phyloP scores from a whole-genome alignment of 2,888 invertebrate species.

The Odontocerum albicorne region DNA sequence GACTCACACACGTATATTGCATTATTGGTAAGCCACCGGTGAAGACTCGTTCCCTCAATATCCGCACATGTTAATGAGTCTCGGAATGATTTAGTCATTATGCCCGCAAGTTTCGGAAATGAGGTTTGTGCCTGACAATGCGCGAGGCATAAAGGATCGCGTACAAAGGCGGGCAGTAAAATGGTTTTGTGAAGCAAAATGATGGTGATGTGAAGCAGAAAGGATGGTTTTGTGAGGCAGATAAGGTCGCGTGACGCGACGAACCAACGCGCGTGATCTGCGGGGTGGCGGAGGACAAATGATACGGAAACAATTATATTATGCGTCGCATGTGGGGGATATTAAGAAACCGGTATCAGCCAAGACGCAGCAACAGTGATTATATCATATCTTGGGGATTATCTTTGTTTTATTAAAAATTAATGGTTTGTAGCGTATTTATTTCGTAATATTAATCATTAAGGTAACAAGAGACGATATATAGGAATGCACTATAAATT shows the following conservation, averaged over 20 bases:
- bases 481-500: too few species aligned
- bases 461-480: too few species aligned
- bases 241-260: slow-evolving; percentile 17
- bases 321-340: slow-evolving; percentile 16
- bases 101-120: not conserved
- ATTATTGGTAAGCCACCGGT: too few species aligned
- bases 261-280: not conserved
- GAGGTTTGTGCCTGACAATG: not conserved
- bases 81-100: not conserved
- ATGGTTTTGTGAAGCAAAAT: slow-evolving; percentile 3
- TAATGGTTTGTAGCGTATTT: too few species aligned
- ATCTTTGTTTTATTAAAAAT: too few species aligned
- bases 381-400: too few species aligned
- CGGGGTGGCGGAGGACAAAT: slow-evolving; percentile 12
- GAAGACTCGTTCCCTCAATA: not conserved
- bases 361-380: too few species aligned
- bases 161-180: slow-evolving; percentile 12
- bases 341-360: too few species aligned
- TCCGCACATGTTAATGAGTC: not conserved
- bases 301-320: slow-evolving; percentile 14
- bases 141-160: slow-evolving; percentile 2
- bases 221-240: slow-evolving; percentile 6
- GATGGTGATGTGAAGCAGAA: too few species aligned
- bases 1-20: too few species aligned
- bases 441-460: too few species aligned